These are phyloP conservation scores for Drosophila paranaensis DNA, from an alignment of 2,888 invertebrate genomes.

Conservation along the genomic window DNA sequence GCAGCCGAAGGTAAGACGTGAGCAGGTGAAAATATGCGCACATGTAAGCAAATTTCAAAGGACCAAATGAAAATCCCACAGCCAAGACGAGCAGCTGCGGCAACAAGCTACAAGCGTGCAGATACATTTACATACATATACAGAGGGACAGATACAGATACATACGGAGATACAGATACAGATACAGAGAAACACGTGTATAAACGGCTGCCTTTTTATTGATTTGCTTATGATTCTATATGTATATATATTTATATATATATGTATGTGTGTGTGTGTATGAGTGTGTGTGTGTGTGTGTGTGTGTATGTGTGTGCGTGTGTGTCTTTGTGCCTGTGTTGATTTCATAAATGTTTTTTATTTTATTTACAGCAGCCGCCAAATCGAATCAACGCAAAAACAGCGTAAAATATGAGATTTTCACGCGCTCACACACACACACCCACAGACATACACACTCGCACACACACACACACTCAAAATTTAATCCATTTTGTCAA, in stretches of 20 bases:
- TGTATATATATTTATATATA: background rate
- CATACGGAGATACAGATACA: background rate
- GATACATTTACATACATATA: constrained; percentile 10
- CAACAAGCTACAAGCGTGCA: constrained; percentile 6
- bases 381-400: constrained; percentile 60
- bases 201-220: constrained; percentile 54
- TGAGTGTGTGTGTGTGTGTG: background rate
- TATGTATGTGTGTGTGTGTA: constrained; percentile 8
- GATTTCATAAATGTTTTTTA: constrained; percentile 67
- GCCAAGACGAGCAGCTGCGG: constrained; percentile 22
- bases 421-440: constrained; percentile 16
- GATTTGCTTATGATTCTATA: constrained; percentile 63
- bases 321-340: constrained; percentile 37
- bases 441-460: constrained; percentile 24
- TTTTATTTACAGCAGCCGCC: constrained; percentile 45
- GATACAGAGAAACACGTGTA: constrained; percentile 23
- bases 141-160: background rate
- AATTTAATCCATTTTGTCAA: constrained; percentile 51
- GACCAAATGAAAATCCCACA: constrained; percentile 46
- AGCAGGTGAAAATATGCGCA: constrained; percentile 75
- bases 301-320: constrained; percentile 11
- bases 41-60: constrained; percentile 74
- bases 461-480: constrained; percentile 24
- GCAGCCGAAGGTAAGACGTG: constrained; percentile 41
- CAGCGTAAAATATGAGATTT: constrained; percentile 41